These are phyloP conservation scores for Diadophis punctatus DNA, from an alignment of 2,113 vertebrate genomes.

Conservation along the genomic window DNA sequence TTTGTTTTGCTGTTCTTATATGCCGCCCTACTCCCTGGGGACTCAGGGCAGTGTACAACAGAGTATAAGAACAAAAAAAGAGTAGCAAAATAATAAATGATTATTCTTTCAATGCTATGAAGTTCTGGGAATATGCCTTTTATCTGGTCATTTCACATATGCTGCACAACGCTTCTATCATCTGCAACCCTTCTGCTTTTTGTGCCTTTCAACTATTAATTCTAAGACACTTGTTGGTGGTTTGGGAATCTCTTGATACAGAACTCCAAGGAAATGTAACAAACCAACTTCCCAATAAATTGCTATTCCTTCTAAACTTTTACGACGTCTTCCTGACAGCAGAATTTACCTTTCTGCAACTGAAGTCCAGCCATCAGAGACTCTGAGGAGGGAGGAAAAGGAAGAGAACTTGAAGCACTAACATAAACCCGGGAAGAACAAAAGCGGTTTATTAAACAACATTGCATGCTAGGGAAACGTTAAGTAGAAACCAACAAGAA, in stretches of 20 bases:
- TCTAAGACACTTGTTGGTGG: background rate
- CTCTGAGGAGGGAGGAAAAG: background rate
- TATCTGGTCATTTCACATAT: background rate
- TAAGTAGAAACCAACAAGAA: background rate
- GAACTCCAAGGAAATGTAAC: background rate
- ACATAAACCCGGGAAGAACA: background rate
- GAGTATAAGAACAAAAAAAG: too few species aligned
- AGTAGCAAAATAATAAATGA: too few species aligned
- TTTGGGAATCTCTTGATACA: background rate
- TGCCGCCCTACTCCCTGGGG: too few species aligned
- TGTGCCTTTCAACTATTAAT: background rate
- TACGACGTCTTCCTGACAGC: background rate
- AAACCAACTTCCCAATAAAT: background rate
- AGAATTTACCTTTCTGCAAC: background rate
- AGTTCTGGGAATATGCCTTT: background rate
- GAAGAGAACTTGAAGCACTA: background rate
- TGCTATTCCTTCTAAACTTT: background rate
- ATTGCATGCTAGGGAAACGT: background rate
- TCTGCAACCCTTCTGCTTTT: background rate
- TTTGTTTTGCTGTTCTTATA: too few species aligned
- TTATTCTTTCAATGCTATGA: background rate
- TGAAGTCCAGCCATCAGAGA: background rate
- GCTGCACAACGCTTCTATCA: background rate
- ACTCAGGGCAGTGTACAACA: too few species aligned
- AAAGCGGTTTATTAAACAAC: background rate